Evolutionary conservation across 2,113 vertebrate genomes (phyloP).

Genomic region (Gallinago paraguaiae): DNA sequence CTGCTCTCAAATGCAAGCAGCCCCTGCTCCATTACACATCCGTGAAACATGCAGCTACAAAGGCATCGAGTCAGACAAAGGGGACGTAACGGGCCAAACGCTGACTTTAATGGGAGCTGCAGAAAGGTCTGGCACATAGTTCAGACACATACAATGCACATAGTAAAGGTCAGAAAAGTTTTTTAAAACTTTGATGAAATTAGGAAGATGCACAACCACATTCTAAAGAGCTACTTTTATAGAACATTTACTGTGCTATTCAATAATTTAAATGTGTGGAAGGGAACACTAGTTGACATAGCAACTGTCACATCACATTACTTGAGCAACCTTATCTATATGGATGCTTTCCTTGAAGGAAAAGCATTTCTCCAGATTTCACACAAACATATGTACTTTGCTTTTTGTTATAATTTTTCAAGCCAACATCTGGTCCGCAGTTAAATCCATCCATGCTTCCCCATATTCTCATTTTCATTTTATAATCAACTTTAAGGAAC

Average conservation of each 20-base stretch:
- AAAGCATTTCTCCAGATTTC: conserved; percentile 61
- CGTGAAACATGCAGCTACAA: conserved; percentile 46
- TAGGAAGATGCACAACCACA: conserved; percentile 14
- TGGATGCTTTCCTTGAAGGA: conserved; percentile 67
- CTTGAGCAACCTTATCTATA: conserved; percentile 60
- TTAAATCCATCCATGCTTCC: neutral
- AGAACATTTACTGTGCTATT: conserved; percentile 58
- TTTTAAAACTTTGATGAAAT: conserved; percentile 51
- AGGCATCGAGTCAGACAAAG: conserved; percentile 27
- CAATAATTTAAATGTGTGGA: conserved; percentile 67
- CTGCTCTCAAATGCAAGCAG: conserved; percentile 28
- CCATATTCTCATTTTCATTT: conserved; percentile 27
- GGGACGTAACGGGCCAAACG: neutral
- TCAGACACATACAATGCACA: conserved; percentile 6
- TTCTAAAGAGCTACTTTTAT: conserved; percentile 53
- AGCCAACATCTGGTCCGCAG: conserved; percentile 62
- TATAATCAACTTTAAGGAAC: conserved; percentile 36
- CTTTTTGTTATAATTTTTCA: conserved; percentile 44
- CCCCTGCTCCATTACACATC: conserved; percentile 56
- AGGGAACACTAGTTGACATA: conserved; percentile 66
- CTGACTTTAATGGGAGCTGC: neutral
- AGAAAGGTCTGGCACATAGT: neutral
- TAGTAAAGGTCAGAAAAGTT: conserved; percentile 39
- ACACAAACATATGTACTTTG: conserved; percentile 43
- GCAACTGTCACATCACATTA: conserved; percentile 75